Conservation (phyloP, 2,888 invertebrate species). For the Oeneis ivallda region DNA sequence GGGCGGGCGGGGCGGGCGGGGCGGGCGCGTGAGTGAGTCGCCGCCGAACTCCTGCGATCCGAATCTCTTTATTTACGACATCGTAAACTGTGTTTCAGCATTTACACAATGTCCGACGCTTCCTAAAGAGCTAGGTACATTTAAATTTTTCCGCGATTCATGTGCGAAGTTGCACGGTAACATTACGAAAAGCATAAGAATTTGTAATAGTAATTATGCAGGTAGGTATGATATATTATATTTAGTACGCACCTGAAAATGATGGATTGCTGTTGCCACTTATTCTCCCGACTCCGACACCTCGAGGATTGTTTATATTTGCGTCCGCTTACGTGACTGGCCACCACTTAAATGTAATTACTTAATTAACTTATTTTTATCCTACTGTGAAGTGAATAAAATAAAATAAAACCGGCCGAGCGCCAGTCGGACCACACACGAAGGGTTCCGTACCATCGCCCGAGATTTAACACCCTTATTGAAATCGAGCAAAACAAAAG, state of each 20-base stretch:
- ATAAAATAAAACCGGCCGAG: no score
- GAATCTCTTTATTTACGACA: conserved; percentile 55
- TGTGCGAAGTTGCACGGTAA: conserved; percentile 11
- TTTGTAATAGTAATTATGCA: no score
- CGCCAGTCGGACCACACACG: no score
- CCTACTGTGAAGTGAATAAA: not conserved
- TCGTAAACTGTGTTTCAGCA: conserved; percentile 50
- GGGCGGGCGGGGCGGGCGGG: conserved; percentile 9
- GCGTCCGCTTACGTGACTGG: not conserved
- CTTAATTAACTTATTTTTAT: not conserved
- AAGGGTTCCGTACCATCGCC: no score
- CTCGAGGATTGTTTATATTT: not conserved
- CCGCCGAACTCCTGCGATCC: conserved; percentile 42
- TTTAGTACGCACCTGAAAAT: conserved; percentile 1
- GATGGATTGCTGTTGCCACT: not conserved
- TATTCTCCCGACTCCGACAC: not conserved
- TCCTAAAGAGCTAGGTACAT: conserved; percentile 21
- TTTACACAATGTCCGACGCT: conserved; percentile 10
- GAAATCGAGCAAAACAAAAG: no score
- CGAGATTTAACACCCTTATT: no score
- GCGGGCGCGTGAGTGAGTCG: not conserved
- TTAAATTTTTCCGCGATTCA: conserved; percentile 30
- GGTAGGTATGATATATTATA: not conserved
- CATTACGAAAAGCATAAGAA: no score
- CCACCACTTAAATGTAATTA: not conserved